Conservation (phyloP, 2,888 invertebrate species). For the Zygaena filipendulae region DNA sequence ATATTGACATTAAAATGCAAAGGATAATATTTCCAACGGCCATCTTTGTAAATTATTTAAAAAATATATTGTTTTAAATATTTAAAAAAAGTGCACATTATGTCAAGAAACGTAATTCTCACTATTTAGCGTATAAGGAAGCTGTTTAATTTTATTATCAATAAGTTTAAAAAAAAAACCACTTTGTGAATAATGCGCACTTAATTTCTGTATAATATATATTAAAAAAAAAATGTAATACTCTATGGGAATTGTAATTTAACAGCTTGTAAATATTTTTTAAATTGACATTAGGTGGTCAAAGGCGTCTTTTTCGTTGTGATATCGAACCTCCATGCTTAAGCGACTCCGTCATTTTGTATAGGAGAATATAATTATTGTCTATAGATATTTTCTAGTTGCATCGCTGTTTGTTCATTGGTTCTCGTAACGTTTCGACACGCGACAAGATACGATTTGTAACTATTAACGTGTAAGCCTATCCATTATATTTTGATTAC, state of each 20-base stretch:
- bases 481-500: constrained; percentile 70
- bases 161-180: constrained; percentile 23
- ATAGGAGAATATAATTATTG: constrained; percentile 19
- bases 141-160: constrained; percentile 31
- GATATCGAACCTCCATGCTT: too few relatives aligned
- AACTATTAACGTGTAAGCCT: constrained; percentile 66
- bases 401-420: too few relatives aligned
- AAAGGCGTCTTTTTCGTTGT: constrained; percentile 22
- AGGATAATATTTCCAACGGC: too few relatives aligned
- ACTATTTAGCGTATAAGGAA: constrained; percentile 34
- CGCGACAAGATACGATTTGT: constrained; percentile 59
- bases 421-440: too few relatives aligned
- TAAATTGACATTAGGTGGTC: constrained; percentile 19
- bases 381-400: too few relatives aligned
- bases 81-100: constrained; percentile 15
- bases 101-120: constrained; percentile 24
- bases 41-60: too few relatives aligned
- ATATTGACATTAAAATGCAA: too few relatives aligned
- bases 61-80: background rate
- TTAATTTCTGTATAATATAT: too few relatives aligned
- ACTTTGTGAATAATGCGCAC: constrained; percentile 60
- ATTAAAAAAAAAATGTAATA: constrained; percentile 43
- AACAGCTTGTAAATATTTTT: constrained; percentile 30
- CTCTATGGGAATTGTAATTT: constrained; percentile 43
- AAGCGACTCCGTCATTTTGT: too few relatives aligned